phyloP scores from a whole-genome alignment of 2,113 vertebrate species.

The Grammomys surdaster region DNA sequence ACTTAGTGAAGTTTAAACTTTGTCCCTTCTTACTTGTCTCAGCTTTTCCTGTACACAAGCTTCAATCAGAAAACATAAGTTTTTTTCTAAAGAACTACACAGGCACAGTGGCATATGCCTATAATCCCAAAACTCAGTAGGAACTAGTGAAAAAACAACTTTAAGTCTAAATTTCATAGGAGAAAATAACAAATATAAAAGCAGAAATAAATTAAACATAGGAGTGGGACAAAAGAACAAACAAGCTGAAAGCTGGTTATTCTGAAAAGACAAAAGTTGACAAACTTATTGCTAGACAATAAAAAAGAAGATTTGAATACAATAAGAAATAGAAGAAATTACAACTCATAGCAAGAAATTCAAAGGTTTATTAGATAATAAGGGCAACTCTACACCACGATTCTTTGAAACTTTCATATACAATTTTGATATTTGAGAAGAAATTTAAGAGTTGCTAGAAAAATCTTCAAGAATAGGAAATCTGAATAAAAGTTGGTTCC shows the following conservation, averaged over 20 bases:
- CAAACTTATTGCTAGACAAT: not conserved
- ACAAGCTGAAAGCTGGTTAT: not conserved
- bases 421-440: not conserved
- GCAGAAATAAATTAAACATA: not conserved
- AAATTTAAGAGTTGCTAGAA: not conserved
- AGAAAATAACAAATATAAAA: not conserved
- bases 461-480: not conserved
- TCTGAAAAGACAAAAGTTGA: not conserved
- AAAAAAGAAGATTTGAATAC: not conserved
- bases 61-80: slow-evolving; percentile 14
- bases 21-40: not conserved
- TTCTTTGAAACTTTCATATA: not conserved
- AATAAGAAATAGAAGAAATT: not conserved
- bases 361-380: not conserved
- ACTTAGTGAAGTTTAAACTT: not conserved
- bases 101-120: not conserved
- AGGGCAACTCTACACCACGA: not conserved
- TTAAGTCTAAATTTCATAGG: not conserved
- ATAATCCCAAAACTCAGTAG: not conserved
- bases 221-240: not conserved
- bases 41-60: not conserved
- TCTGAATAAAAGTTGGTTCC: not conserved
- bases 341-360: not conserved
- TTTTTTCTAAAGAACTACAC: not conserved
- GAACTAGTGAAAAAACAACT: not conserved